Percentiles rank a stretch among this genome's conserved stretches.
phyloP scores from a whole-genome alignment of 2,113 vertebrate species.

The Psilopsiagon aymara region DNA sequence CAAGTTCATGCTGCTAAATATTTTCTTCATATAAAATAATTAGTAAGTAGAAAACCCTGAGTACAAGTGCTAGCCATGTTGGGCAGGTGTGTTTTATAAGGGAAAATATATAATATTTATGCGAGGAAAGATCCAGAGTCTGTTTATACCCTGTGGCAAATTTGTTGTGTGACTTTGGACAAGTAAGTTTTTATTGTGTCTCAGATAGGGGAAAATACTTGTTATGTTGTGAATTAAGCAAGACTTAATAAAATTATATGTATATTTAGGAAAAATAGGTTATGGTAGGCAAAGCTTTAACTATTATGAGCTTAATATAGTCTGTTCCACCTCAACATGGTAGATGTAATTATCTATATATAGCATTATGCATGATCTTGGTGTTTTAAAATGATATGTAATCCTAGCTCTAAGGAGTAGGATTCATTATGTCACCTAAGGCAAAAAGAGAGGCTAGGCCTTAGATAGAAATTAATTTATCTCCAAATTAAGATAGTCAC shows the following conservation, averaged over 20 bases:
- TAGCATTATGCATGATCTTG: slow-evolving; percentile 41
- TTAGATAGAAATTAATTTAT: not conserved
- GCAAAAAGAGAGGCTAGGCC: not conserved
- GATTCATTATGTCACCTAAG: slow-evolving; percentile 33
- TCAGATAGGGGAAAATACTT: not conserved
- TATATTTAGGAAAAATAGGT: not conserved
- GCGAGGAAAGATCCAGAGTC: not conserved
- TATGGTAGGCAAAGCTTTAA: slow-evolving; percentile 36
- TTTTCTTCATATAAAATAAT: not conserved
- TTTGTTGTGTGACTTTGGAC: not conserved
- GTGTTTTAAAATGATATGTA: slow-evolving; percentile 53
- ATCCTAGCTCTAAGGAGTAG: slow-evolving; percentile 44
- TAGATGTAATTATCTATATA: slow-evolving; percentile 57
- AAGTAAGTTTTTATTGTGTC: not conserved
- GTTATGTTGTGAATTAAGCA: not conserved
- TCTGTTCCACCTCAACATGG: not conserved
- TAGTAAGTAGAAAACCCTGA: not conserved
- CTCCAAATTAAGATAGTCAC: not conserved
- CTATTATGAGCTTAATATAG: slow-evolving; percentile 14
- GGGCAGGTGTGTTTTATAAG: not conserved
- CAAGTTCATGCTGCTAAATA: not conserved
- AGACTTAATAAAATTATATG: not conserved
- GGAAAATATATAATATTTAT: not conserved
- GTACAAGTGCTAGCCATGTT: not conserved
- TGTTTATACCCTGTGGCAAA: not conserved